phyloP scores from a whole-genome alignment of 2,888 invertebrate genomes.

The Malthinus seriepunctatus region DNA sequence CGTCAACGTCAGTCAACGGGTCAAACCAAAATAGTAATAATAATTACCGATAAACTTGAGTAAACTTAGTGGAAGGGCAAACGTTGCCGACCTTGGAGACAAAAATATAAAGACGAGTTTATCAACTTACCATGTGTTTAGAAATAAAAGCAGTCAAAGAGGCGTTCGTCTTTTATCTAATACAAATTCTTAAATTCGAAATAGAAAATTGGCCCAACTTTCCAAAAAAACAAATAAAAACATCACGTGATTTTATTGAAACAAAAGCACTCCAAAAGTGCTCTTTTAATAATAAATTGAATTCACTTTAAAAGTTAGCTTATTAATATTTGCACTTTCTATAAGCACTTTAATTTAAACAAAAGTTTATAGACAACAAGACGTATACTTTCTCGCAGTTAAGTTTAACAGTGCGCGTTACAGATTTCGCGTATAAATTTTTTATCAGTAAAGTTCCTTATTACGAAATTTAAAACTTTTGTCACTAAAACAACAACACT shows the following conservation, averaged over 20 bases:
- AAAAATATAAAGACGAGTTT: conserved; percentile 31
- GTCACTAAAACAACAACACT: not conserved
- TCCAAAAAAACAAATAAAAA: conserved; percentile 18
- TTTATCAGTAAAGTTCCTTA: not conserved
- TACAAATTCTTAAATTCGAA: conserved; percentile 11
- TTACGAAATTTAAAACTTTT: not conserved
- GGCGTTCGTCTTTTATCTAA: conserved; percentile 19
- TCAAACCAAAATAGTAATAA: conserved; percentile 30
- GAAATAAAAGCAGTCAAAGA: conserved; percentile 26
- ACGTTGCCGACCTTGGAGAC: conserved; percentile 32
- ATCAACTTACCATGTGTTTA: conserved; percentile 32
- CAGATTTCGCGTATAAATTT: conserved; percentile 4
- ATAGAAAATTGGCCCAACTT: conserved; percentile 13
- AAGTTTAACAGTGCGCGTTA: conserved; percentile 2
- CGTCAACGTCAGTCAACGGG: conserved; percentile 28
- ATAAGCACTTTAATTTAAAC: not conserved
- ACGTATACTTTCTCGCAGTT: conserved; percentile 2
- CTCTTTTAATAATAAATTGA: not conserved
- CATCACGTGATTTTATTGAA: conserved; percentile 23
- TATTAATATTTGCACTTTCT: not conserved
- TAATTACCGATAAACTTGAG: conserved; percentile 28
- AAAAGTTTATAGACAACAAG: not conserved
- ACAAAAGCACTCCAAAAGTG: conserved; percentile 1
- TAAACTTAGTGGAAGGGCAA: conserved; percentile 30
- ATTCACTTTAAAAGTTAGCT: not conserved